Evolutionary conservation across 1,140 invertebrate species (phyloP), one percentile per base, ranked within the genome.

Genomic region (Hylaeus volcanicus): DNA sequence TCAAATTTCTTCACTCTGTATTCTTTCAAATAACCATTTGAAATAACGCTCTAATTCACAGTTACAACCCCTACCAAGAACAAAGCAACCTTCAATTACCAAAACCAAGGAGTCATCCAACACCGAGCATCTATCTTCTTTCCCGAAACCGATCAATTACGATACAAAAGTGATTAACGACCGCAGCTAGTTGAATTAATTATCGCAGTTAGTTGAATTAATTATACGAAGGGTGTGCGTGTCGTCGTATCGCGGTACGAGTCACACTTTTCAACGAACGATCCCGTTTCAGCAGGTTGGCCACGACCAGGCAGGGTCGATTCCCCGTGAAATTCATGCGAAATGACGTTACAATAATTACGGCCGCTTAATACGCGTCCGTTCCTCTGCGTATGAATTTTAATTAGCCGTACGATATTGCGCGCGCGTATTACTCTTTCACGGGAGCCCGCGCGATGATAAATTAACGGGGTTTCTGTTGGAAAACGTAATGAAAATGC

Each of bases 251-350:
- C 4, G 58, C n/a, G 2, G n/a, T 37, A 1, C n/a, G 15, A 3
- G 4, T 6, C 15, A 26, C n/a, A 48, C 45, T 66, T 66, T 51
- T 43, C 45, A 3, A 9, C 65, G 6, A 15, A 26, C 15, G 15
- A n/a, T 66, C 45, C 45, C 41, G n/a, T 48, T 45, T 45, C 41
- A 26, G 15, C 2, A 48, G 45, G 45, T 48, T 5, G 45, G 8
- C 5, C 5, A 48, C 45, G 45, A 8, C 8, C 45, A 48, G 5
- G 45, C 5, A 6, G 45, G 45, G 45, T 43, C 15, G 56, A 60
- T 56, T 43, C 53, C 41, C 51, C 69, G 37, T 39, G 69, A 71
- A 56, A 71, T 60, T 43, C 43, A n/a, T 58, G 69, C 41, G 41
- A n/a, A 43, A 58, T 41, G 37, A 43, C 53, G 14, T 71, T 58